Conservation (phyloP, 2,797 vertebrate genomes). For the Centroberyx gerrardi region DNA sequence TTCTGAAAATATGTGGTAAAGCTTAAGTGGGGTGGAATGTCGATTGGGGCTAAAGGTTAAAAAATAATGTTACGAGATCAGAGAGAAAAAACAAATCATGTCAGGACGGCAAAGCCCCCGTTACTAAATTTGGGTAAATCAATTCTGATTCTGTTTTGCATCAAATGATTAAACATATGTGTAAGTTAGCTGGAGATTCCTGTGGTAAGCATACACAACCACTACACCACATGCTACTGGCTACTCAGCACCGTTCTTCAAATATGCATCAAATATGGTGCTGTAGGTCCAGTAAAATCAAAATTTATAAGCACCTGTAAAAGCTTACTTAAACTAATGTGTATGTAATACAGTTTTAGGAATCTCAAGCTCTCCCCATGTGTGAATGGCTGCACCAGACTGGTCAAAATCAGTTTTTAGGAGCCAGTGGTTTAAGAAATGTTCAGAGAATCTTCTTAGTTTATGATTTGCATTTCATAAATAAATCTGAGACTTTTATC, state of each 20-base stretch:
- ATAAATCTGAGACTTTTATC: too few relatives aligned
- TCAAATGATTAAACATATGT: constrained; percentile 4
- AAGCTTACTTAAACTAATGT: neutral
- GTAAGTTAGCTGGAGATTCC: constrained; percentile 3
- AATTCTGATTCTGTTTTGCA: neutral
- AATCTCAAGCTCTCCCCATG: neutral
- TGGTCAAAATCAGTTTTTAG: too few relatives aligned
- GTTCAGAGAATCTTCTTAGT: too few relatives aligned
- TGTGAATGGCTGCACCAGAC: neutral
- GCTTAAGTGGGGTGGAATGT: too few relatives aligned
- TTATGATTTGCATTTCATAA: too few relatives aligned
- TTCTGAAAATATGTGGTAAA: too few relatives aligned
- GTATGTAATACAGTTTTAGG: neutral
- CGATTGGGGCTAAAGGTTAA: too few relatives aligned
- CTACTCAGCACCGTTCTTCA: neutral
- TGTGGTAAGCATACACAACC: neutral
- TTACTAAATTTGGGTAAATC: constrained; percentile 26
- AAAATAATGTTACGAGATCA: too few relatives aligned
- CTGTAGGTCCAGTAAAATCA: too few relatives aligned
- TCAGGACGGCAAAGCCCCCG: neutral
- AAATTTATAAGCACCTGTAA: neutral
- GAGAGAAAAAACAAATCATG: too few relatives aligned
- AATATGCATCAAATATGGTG: neutral
- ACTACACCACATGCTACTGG: neutral
- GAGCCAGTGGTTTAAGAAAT: too few relatives aligned